Conservation (phyloP, 2,888 invertebrate species). For the Scrobipalpa costella region DNA sequence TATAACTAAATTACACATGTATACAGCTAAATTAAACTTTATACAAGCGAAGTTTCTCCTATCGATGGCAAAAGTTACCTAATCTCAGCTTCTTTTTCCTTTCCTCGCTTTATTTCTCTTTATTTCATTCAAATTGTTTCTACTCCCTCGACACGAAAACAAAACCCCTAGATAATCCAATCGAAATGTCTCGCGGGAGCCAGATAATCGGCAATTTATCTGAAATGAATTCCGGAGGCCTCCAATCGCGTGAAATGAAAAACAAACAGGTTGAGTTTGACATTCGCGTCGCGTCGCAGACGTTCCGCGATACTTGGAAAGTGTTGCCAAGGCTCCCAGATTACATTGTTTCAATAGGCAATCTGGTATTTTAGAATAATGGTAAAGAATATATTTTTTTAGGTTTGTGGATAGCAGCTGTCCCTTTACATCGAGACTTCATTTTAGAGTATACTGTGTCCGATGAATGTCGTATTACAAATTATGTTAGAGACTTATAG, state of each 20-base stretch:
- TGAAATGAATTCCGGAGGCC: constrained; percentile 51
- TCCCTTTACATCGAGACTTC: too few species aligned
- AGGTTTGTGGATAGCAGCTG: too few species aligned
- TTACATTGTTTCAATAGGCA: constrained; percentile 50
- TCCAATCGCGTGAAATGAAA: constrained; percentile 57
- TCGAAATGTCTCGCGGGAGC: constrained; percentile 47
- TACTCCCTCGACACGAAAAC: constrained; percentile 36
- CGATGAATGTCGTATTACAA: too few species aligned
- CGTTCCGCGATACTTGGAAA: constrained; percentile 68
- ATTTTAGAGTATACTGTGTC: too few species aligned
- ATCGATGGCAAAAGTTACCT: too few species aligned
- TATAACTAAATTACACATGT: too few species aligned
- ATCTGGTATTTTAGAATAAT: too few species aligned
- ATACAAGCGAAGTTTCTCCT: too few species aligned
- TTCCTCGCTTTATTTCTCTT: not conserved
- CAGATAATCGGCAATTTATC: constrained; percentile 60
- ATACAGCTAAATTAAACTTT: too few species aligned
- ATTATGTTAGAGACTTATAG: too few species aligned
- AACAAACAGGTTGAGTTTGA: constrained; percentile 68
- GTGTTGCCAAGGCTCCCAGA: constrained; percentile 67
- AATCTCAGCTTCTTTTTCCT: too few species aligned
- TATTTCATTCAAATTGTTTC: not conserved
- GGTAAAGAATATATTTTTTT: too few species aligned
- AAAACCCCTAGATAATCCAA: constrained; percentile 46
- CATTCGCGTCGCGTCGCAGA: constrained; percentile 64